Evolutionary conservation across 2,113 vertebrate genomes (phyloP).

Genomic region (Diphyllodes magnificus): DNA sequence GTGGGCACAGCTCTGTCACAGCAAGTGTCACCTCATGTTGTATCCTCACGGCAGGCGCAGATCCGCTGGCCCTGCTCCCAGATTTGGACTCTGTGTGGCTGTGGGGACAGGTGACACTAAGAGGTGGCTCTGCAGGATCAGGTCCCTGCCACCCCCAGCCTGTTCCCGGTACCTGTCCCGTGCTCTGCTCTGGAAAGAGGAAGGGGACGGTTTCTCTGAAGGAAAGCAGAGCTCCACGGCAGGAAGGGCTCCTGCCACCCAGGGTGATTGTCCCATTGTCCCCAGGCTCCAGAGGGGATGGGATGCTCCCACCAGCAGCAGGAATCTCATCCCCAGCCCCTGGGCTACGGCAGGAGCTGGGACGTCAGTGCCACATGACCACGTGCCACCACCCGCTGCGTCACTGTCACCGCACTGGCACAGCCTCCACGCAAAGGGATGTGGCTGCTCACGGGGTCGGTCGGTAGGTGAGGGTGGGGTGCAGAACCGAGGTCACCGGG

Average conservation of each 20-base stretch:
- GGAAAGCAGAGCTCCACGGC: not conserved
- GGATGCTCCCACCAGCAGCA: not conserved
- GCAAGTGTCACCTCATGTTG: not conserved
- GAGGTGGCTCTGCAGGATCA: not conserved
- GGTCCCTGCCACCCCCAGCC: not conserved
- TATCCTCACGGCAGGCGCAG: not conserved
- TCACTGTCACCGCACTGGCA: not conserved
- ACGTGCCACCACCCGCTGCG: not conserved
- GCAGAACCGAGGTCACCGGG: not conserved
- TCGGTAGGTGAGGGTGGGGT: rapidly evolving
- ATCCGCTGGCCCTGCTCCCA: not conserved
- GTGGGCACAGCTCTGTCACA: not conserved
- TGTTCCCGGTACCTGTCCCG: not conserved
- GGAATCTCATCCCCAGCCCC: not conserved
- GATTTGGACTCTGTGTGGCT: not conserved
- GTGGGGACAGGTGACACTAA: not conserved
- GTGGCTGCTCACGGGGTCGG: not conserved
- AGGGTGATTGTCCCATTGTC: not conserved
- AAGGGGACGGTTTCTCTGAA: not conserved
- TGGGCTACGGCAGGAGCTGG: not conserved
- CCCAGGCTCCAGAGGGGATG: rapidly evolving
- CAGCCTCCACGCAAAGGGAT: not conserved
- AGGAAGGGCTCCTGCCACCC: not conserved
- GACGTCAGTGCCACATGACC: not conserved
- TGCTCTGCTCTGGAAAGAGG: not conserved